Base-by-base conservation (phyloP, 2,888 invertebrate species). In the Enchytraeus crypticus region DNA sequence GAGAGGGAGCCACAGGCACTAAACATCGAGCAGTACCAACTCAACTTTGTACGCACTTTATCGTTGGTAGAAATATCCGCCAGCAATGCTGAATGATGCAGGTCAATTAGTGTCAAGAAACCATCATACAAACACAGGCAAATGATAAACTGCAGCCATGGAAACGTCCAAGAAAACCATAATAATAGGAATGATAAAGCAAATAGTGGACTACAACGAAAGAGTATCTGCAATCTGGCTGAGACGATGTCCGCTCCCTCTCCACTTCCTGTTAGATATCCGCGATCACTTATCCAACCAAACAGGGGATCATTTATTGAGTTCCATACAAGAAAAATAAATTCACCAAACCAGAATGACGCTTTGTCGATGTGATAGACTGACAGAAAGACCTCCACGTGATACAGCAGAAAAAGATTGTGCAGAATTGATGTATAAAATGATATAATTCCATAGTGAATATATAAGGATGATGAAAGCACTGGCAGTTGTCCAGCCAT, bases 221-320 rank as follows among this genome's bases (percentile, higher is more conserved):
- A 57, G n/a, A 79, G 61, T 5, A 73, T 71, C n/a, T 64, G 63
- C 5, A 78, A 38, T 30, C 79, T 66, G 26, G 64, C 67, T 29
- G 68, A 56, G n/a, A 78, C 71, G 8, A 78, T 67, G 27, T 69
- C 64, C 8, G 63, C 27, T n/a, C 56, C 29, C 26, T 26, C 53
- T 5, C 32, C 47, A 8, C 32, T 32, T 3, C 34, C 57, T 14
- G n/a, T 30, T n/a, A 76, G 66, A 46, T 72, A 74, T 32, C 70
- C 68, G 30, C 68, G 69, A 66, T 79, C 79, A 65, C 77, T 77
- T 21, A 78, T 63, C 78, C 78, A 79, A 21, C 78, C 78, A 69
- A 79, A 79, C 27, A 79, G 59, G 14, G 78, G 78, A 59, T 79
- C 79, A 61, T 79, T 79, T 11, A 74, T 64, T 0, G 77, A 78